phyloP scores from a whole-genome alignment of 2,888 invertebrate genomes.

The Trichogramma dendrolimi region DNA sequence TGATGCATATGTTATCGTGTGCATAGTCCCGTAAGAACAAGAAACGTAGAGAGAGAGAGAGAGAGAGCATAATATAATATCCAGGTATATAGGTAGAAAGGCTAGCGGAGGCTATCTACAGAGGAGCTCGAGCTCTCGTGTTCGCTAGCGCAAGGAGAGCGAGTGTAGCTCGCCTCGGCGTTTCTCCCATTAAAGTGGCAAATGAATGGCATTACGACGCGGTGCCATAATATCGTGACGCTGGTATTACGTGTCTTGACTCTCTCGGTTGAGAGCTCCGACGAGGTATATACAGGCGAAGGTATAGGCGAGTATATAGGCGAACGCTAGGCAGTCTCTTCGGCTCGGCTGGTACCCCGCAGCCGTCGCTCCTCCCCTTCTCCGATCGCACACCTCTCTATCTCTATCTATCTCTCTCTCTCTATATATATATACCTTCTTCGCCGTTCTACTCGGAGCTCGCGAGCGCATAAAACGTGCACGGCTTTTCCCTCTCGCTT shows the following conservation, averaged over 20 bases:
- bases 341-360: not conserved
- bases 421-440: not conserved
- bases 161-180: slow-evolving; percentile 32
- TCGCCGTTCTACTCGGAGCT: too few species aligned
- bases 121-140: not conserved
- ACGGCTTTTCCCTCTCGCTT: too few species aligned
- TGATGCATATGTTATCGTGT: too few species aligned
- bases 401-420: not conserved
- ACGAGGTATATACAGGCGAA: not conserved
- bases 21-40: not conserved
- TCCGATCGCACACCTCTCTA: not conserved
- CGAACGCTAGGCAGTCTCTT: slow-evolving; percentile 22
- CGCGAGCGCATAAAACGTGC: too few species aligned
- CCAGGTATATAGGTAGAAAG: too few species aligned
- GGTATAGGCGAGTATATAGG: slow-evolving; percentile 1
- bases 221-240: slow-evolving; percentile 51
- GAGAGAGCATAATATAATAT: not conserved
- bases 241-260: slow-evolving; percentile 48
- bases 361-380: slow-evolving; percentile 31
- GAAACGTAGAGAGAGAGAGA: slow-evolving; percentile 4
- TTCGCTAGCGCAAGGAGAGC: slow-evolving; percentile 2
- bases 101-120: too few species aligned
- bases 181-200: slow-evolving; percentile 47
- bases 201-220: slow-evolving; percentile 51
- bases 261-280: slow-evolving; percentile 26